Base-by-base conservation (phyloP, 2,113 vertebrate genomes). In the Carassius auratus region DNA sequence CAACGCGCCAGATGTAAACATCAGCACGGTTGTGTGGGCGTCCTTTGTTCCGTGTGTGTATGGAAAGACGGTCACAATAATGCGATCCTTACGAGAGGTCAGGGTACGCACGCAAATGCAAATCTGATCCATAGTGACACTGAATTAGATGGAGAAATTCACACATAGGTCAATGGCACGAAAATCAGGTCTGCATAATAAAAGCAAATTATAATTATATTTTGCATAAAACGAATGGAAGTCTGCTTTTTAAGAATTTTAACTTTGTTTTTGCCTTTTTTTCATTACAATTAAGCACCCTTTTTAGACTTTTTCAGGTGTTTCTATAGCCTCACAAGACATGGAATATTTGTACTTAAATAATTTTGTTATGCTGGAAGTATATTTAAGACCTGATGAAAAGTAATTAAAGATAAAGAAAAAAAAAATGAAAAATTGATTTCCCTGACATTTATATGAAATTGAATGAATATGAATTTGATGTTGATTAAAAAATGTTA, bases 1-100 rank as follows among this genome's bases (percentile, higher is more conserved):
- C 79, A 88, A 88, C 85, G 21, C 45, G 30, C 61, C 82, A 81
- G 84, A 90, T 87, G 89, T 88, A 90, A 90, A 90, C 89, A 90
- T 88, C 85, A 85, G 79, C 69, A 83, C 62, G 55, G 66, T 80
- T 81, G 57, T 3, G 75, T 87, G 61, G 89, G 75, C 30, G 83
- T 75, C 69, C 68, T 83, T 88, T 81, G 80, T 89, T 89, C 74
- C 26, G 74, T 75, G 79, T 88, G 80, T 83, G 83, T 89, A 42
- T 76, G 83, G 66, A 50, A 50, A 73, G 66, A 68, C 30, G 50
- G 74, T 87, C 86, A 87, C 85, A 83, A 77, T 73, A 89, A 89
- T 66, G 12, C n/a, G 7, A 83, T 83, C 76, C 71, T 75, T 30
- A 62, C 79, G n/a, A 71, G 81, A 83, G 83, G 88, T 84, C 85